Conservation (phyloP, 2,888 invertebrate species). For the Mythimna lalbum region DNA sequence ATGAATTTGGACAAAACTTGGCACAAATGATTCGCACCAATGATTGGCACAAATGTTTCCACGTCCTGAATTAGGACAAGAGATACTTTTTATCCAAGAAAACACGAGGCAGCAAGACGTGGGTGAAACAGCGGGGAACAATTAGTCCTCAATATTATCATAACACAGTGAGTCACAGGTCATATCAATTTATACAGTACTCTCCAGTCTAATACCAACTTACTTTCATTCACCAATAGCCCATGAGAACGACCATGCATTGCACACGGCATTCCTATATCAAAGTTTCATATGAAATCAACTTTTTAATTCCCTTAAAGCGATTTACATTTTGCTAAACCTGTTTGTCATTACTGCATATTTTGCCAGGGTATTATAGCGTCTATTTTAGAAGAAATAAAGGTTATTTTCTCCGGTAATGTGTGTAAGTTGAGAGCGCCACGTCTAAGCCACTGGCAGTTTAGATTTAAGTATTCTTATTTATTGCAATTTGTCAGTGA, state of each 20-base stretch:
- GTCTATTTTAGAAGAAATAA: not conserved
- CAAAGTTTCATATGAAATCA: constrained; percentile 57
- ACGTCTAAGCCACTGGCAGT: constrained; percentile 68
- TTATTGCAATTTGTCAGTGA: constrained; percentile 79
- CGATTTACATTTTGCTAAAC: constrained; percentile 61
- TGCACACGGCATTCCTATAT: constrained; percentile 42
- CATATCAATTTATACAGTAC: not conserved
- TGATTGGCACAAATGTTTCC: too few species aligned
- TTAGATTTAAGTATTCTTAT: constrained; percentile 77
- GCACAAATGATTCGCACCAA: too few species aligned
- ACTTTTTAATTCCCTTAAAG: constrained; percentile 61
- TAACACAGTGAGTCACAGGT: not conserved
- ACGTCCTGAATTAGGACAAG: too few species aligned
- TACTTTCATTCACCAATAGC: constrained; percentile 12
- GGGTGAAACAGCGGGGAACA: too few species aligned
- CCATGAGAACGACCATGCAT: constrained; percentile 13
- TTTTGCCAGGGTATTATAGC: constrained; percentile 34
- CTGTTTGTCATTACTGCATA: constrained; percentile 50
- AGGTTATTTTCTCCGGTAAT: constrained; percentile 29
- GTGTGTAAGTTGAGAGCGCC: constrained; percentile 60
- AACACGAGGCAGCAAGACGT: too few species aligned
- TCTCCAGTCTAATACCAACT: not conserved
- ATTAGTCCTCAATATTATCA: not conserved
- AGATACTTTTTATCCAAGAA: too few species aligned
- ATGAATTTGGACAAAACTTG: too few species aligned